Conservation (phyloP, 2,113 vertebrate species). For the Tor tambroides region DNA sequence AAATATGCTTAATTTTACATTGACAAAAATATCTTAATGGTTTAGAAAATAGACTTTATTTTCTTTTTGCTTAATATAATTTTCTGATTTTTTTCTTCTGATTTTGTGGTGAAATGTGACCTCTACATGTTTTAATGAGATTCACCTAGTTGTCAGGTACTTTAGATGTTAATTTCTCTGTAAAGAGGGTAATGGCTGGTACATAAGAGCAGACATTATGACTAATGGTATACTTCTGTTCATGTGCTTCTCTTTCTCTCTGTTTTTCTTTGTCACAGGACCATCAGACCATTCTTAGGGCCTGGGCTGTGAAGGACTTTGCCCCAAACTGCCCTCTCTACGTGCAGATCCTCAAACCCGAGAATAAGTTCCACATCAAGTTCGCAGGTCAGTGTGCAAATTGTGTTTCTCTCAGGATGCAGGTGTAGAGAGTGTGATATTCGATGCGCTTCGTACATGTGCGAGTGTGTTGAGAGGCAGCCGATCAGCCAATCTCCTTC, state of each 20-base stretch:
- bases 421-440: slow-evolving; percentile 16
- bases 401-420: slow-evolving; percentile 35
- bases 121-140: neutral
- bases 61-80: neutral
- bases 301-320: slow-evolving; percentile 83
- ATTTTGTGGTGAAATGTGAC: neutral
- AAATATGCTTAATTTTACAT: neutral
- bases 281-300: slow-evolving; percentile 84
- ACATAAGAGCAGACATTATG: neutral
- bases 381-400: slow-evolving; percentile 78
- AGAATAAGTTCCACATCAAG: slow-evolving; percentile 86
- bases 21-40: neutral
- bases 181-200: slow-evolving; percentile 7
- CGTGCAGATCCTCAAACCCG: slow-evolving; percentile 83
- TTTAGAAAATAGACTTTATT: neutral
- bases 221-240: neutral
- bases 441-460: neutral
- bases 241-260: neutral
- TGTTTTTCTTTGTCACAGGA: slow-evolving; percentile 69
- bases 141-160: slow-evolving; percentile 3
- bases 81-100: neutral
- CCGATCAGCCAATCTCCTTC: neutral
- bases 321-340: slow-evolving; percentile 85
- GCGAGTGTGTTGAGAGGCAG: slow-evolving; percentile 23
- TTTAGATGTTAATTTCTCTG: slow-evolving; percentile 4